A percentile compares a stretch with the other conserved stretches of the same genome.
phyloP scores from a whole-genome alignment of 1,140 invertebrate genomes.

The Myzus persicae region DNA sequence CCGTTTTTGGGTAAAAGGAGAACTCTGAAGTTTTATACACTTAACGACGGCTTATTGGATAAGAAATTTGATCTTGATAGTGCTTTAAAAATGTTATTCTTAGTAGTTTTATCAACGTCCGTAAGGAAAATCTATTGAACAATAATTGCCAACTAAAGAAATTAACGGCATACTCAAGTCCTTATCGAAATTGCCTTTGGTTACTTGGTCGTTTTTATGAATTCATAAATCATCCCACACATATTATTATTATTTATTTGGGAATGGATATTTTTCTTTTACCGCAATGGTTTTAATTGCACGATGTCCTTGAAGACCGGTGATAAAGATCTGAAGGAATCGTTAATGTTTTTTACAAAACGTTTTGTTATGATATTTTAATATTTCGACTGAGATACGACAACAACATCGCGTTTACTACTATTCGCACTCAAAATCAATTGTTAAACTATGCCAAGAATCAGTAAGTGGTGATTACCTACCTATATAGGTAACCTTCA shows the following conservation, averaged over 20 bases:
- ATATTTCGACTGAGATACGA: neutral
- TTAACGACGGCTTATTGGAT: neutral
- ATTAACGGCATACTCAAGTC: neutral
- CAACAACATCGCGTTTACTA: neutral
- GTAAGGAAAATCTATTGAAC: neutral
- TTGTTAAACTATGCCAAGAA: neutral
- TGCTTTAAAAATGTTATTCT: neutral
- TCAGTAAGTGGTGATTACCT: neutral
- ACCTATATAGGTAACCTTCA: neutral
- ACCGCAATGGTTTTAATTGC: neutral
- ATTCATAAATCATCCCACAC: neutral
- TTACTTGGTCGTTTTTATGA: neutral
- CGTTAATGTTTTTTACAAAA: neutral
- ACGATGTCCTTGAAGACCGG: neutral
- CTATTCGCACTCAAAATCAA: neutral
- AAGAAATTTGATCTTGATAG: neutral
- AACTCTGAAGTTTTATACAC: neutral
- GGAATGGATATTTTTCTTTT: neutral
- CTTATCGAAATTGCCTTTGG: neutral
- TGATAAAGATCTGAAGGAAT: neutral
- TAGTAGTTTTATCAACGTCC: neutral
- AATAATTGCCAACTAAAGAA: neutral
- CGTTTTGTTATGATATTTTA: neutral
- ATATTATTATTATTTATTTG: neutral
- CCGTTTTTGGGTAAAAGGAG: neutral